Evolutionary conservation across 2,888 invertebrate genomes (phyloP), one percentile per base, ranked within the genome.

Genomic region (Bombylius discolor): DNA sequence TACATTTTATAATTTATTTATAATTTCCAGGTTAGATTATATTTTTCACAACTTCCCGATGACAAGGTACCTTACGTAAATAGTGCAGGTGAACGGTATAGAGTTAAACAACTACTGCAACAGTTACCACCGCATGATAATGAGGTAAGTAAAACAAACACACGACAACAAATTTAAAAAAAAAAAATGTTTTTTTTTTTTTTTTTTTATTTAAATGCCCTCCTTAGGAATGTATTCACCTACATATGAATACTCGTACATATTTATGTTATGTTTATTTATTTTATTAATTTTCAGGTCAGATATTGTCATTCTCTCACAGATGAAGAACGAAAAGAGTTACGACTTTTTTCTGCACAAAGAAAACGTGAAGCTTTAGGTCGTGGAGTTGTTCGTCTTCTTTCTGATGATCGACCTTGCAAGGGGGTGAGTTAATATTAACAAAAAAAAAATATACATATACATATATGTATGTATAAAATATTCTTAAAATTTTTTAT

Each of bases 71-170:
- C 97, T 56, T 96, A 95, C 76, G 90, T 96, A 65, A 95, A 95
- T 78, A 93, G 92, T 68, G 86, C 88, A 23, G 95, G 95, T 5
- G 95, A 96, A 76, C 81, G 95, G 68, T 92, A 95, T 78, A 82
- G 97, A 56, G 89, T 95, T 53, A 86, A 90, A 67, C 97, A 97
- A 76, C 82, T 98, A 64, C 81, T 96, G 64, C 91, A 93, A 68
- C 97, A 98, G 76, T 80, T 97, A 64, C 97, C 97, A 46, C 96
- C 96, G 5, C 97, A 98, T 78, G 98, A 98, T 78, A 96, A 95
- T 77, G 89, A 90, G 79, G 81, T 81, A 68, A 70, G 71, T 68
- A 36, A 36, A 36, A 36, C 36, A 36, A 36, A 4, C 36, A 36
- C 36, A 36, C 36, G 36, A 36, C 7, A 5, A 36, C 34, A 36